Evolutionary conservation across 1,140 invertebrate species (phyloP).

Genomic region (Atta texana): DNA sequence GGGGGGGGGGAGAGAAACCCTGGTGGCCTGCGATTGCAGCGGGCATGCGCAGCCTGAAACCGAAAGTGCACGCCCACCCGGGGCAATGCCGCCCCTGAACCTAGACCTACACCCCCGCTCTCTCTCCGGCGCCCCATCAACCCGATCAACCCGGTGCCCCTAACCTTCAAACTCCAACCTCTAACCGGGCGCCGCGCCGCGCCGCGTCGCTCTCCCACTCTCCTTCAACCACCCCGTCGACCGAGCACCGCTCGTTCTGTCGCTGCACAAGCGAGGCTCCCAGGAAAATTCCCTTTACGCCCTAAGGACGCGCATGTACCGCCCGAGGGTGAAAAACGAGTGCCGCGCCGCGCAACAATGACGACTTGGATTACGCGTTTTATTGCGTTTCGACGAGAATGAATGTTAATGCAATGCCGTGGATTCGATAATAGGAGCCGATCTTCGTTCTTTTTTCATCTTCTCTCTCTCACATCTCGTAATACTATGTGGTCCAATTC

Average conservation of each 20-base stretch:
- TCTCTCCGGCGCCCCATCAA: slow-evolving; percentile 73
- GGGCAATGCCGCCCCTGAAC: slow-evolving; percentile 81
- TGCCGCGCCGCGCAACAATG: slow-evolving; percentile 48
- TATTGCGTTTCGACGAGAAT: slow-evolving; percentile 53
- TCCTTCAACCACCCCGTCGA: slow-evolving; percentile 20
- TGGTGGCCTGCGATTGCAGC: slow-evolving; percentile 67
- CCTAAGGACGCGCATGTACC: slow-evolving; percentile 41
- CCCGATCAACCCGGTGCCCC: slow-evolving; percentile 83
- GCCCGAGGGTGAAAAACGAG: slow-evolving; percentile 51
- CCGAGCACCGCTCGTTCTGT: slow-evolving; percentile 31
- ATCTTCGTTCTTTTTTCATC: background rate
- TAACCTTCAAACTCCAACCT: slow-evolving; percentile 81
- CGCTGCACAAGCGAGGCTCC: slow-evolving; percentile 32
- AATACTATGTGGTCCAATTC: background rate
- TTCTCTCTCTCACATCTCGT: background rate
- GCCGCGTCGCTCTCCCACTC: slow-evolving; percentile 32
- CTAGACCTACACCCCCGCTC: slow-evolving; percentile 83
- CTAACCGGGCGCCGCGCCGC: slow-evolving; percentile 12
- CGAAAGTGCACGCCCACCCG: slow-evolving; percentile 84
- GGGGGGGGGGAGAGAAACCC: slow-evolving; percentile 19
- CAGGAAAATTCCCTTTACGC: slow-evolving; percentile 45
- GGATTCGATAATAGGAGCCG: slow-evolving; percentile 17
- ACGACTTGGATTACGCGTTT: slow-evolving; percentile 60
- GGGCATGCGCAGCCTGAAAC: slow-evolving; percentile 81
- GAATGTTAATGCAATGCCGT: slow-evolving; percentile 26